Percentiles rank a stretch among this genome's conserved stretches.
These are phyloP conservation scores for Stegodyphus mimosarum DNA, from an alignment of 1,140 invertebrate genomes.

Conservation along the genomic window DNA sequence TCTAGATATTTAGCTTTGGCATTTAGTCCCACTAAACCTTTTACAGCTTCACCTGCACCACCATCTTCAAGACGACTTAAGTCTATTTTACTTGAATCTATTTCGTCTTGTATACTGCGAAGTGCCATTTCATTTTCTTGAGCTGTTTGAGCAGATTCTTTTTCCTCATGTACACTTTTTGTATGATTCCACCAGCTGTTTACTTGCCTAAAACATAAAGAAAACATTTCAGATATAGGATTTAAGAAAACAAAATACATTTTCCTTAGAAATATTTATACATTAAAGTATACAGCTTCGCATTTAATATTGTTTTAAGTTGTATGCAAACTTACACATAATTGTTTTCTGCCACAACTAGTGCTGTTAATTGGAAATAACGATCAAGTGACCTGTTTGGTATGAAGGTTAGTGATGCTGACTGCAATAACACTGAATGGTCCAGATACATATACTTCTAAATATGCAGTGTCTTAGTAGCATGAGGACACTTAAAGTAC, in stretches of 20 bases:
- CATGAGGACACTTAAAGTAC: too few species aligned
- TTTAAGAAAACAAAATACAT: not conserved
- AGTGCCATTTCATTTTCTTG: not conserved
- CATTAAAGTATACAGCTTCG: not conserved
- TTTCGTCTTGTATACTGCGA: conserved; percentile 13
- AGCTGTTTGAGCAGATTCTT: not conserved
- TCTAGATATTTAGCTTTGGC: conserved; percentile 20
- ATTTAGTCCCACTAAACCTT: conserved; percentile 30
- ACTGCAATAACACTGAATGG: too few species aligned
- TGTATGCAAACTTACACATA: too few species aligned
- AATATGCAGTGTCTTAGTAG: too few species aligned
- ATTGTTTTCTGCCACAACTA: too few species aligned
- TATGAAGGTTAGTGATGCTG: too few species aligned
- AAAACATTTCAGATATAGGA: not conserved
- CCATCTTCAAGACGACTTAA: conserved; percentile 29
- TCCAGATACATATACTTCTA: too few species aligned
- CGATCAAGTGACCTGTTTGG: too few species aligned
- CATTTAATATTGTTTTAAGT: too few species aligned
- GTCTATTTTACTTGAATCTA: conserved; percentile 28
- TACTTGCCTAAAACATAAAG: conserved; percentile 43
- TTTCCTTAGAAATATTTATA: conserved; percentile 19
- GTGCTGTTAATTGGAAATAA: too few species aligned
- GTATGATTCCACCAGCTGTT: conserved; percentile 36
- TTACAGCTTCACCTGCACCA: conserved; percentile 43
- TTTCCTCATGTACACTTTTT: conserved; percentile 21